These are phyloP conservation scores for Stylophora pistillata DNA, from an alignment of 64 coral and sea anemone species.

Conservation along the genomic window DNA sequence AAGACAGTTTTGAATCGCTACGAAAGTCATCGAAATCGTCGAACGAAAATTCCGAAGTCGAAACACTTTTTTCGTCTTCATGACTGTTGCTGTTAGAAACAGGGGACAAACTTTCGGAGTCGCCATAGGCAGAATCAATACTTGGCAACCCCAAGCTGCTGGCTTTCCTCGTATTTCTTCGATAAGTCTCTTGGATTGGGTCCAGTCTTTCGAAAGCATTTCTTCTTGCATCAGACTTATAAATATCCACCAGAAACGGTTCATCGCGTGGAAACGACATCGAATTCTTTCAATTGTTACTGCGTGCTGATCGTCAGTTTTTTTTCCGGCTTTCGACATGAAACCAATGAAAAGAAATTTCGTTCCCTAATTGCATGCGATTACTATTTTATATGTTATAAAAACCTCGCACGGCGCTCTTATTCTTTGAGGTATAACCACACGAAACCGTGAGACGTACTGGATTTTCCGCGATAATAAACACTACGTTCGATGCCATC, in stretches of 20 bases:
- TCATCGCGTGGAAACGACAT: constrained; percentile 1
- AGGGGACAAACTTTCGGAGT: background rate
- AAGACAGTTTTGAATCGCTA: background rate
- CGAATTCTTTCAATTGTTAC: background rate
- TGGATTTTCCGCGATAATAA: background rate
- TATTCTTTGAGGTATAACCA: background rate
- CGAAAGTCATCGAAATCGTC: constrained; percentile 27
- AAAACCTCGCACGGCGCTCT: background rate
- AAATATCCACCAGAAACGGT: background rate
- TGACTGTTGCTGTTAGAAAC: constrained; percentile 10
- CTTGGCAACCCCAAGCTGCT: constrained; percentile 7
- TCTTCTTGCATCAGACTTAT: background rate
- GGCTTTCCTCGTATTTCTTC: constrained; percentile 22
- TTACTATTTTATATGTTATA: constrained; percentile 10
- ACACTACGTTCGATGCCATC: background rate
- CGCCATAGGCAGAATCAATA: constrained; percentile 31
- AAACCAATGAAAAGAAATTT: background rate
- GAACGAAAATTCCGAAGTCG: constrained; percentile 11
- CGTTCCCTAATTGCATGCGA: background rate
- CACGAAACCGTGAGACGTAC: background rate
- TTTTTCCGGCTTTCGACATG: no score
- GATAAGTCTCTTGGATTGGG: background rate
- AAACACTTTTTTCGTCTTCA: constrained; percentile 6
- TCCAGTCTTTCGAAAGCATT: background rate
- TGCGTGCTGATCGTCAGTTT: background rate